Percentiles rank a stretch among this genome's conserved stretches.
These are phyloP conservation scores for Etheostoma spectabile DNA, from an alignment of 2,113 vertebrate genomes.

Conservation along the genomic window DNA sequence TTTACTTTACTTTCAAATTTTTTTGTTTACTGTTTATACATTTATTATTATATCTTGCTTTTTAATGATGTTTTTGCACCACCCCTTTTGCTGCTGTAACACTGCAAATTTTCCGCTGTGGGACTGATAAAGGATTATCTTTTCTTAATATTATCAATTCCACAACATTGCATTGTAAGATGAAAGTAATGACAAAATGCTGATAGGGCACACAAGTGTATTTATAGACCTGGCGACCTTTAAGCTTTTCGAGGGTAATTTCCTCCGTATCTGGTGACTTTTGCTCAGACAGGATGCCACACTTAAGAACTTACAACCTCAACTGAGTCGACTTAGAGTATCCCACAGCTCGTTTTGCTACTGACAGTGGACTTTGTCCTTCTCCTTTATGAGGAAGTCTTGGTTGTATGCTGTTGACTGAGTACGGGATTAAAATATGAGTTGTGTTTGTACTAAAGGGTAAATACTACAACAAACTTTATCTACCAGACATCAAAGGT, in stretches of 20 bases:
- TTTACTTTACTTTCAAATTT: too few relatives aligned
- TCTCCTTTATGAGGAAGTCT: conserved; percentile 61
- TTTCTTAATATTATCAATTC: not conserved
- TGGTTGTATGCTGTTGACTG: conserved; percentile 2
- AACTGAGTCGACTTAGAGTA: conserved; percentile 1
- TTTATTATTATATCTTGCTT: too few relatives aligned
- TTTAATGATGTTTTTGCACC: too few relatives aligned
- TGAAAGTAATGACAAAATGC: conserved; percentile 3
- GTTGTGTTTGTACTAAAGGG: not conserved
- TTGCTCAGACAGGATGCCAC: conserved; percentile 45
- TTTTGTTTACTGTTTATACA: too few relatives aligned
- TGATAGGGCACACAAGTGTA: not conserved
- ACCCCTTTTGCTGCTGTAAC: too few relatives aligned
- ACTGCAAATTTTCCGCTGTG: too few relatives aligned
- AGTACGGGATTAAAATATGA: conserved; percentile 14
- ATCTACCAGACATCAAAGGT: conserved; percentile 38
- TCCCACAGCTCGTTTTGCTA: not conserved
- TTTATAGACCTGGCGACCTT: conserved; percentile 14
- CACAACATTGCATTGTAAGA: too few relatives aligned
- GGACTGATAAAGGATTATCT: too few relatives aligned
- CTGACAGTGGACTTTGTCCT: conserved; percentile 70
- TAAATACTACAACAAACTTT: not conserved
- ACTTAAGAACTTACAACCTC: conserved; percentile 46
- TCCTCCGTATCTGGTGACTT: conserved; percentile 49
- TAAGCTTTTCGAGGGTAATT: not conserved